Evolutionary conservation across 2,888 invertebrate species (phyloP), one percentile per base, ranked within the genome.

Genomic region (Lymantria monacha): DNA sequence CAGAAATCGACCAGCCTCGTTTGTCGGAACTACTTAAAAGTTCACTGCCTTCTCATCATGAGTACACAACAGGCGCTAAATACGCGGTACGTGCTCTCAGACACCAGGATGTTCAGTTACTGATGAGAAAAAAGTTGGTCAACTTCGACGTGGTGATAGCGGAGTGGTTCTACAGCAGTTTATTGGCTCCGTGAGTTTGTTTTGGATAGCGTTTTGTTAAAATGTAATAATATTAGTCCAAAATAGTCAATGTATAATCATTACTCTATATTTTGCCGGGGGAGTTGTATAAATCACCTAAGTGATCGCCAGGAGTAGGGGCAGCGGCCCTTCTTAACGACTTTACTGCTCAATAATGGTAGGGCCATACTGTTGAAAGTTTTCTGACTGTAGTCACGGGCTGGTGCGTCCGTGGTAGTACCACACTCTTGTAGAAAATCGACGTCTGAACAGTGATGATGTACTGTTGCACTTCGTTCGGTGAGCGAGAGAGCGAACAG

Each of bases 141-240:
- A 55, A 52, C 7, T 83, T 79, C 47, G 81, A 85, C 42, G 59
- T 66, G 1, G 81, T 85, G 11, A 36, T 85, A 3, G 81, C 71
- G 0, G 80, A 84, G 42, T 85, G 84, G 85, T 79, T 69, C 55
- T 76, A 75, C 55, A 72, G 73, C 9, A 74, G 76, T 2, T 64
- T 85, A 8, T 52, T 85, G 11, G 79, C 85, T 3, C 83, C 85
- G 84, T 85, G 46, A 79, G 85, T 72, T n/a, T n/a, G n/a, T n/a
- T n/a, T n/a, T n/a, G n/a, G 44, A 12, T 11, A 1, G 3, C 11
- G 30, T 31, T 8, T 38, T 13, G 1, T 38, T 1, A 36, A 11
- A 2, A 10, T 7, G 3, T 36, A 36, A 10, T 7, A n/a, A 33
- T 33, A 33, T 33, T 33, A 33, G 10, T 33, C 7, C 33, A 33